These are phyloP conservation scores for Trogon melanurus DNA, from an alignment of 2,113 vertebrate species.

Conservation along the genomic window DNA sequence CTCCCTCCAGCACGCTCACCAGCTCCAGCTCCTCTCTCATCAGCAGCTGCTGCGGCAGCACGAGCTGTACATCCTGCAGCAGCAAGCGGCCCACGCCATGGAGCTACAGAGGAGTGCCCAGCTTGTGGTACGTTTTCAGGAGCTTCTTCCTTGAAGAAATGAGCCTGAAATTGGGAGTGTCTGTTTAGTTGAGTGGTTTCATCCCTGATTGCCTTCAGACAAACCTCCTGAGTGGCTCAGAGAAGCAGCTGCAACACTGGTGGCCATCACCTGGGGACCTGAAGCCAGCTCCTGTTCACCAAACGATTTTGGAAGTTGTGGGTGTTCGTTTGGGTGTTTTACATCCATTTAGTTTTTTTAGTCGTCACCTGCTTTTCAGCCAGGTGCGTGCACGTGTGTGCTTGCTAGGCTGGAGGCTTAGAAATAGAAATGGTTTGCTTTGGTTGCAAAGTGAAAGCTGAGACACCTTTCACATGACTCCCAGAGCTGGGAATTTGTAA, in stretches of 20 bases:
- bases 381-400: too few relatives aligned
- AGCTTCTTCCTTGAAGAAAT: not conserved
- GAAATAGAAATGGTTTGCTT: not conserved
- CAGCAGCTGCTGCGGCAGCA: slow-evolving; percentile 96
- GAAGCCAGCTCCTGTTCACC: not conserved
- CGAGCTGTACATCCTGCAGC: slow-evolving; percentile 95
- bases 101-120: slow-evolving; percentile 93
- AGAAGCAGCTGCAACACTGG: not conserved
- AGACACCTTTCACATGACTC: not conserved
- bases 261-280: not conserved
- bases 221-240: not conserved
- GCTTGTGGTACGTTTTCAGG: slow-evolving; percentile 77
- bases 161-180: not conserved
- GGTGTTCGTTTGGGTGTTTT: not conserved
- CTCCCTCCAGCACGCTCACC: slow-evolving; percentile 94
- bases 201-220: not conserved
- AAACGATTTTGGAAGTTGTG: not conserved
- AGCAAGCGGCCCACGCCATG: slow-evolving; percentile 94
- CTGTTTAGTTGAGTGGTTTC: not conserved
- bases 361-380: not conserved
- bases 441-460: not conserved
- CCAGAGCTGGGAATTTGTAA: not conserved
- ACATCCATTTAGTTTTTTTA: not conserved
- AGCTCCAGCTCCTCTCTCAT: slow-evolving; percentile 96
- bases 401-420: not conserved